phyloP scores from a whole-genome alignment of 2,797 vertebrate genomes.

The Enteromius afrohamiltoni region DNA sequence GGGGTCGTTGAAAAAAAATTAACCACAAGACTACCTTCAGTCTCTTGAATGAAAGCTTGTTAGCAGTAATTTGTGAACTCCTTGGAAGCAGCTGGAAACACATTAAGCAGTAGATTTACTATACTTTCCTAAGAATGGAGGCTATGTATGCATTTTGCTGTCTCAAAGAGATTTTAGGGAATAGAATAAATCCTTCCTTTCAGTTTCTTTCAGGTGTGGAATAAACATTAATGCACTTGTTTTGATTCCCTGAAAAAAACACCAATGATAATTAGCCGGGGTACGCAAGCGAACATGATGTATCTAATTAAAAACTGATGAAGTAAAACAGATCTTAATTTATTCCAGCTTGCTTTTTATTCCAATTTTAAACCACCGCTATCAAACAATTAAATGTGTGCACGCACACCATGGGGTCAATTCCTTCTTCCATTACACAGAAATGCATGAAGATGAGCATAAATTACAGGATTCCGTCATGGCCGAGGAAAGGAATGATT shows the following conservation, averaged over 20 bases:
- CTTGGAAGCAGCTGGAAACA: background rate
- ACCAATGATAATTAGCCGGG: slow-evolving; percentile 40
- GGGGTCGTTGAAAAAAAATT: slow-evolving; percentile 23
- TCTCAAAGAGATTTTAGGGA: background rate
- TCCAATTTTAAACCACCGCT: slow-evolving; percentile 30
- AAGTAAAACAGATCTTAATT: slow-evolving; percentile 56
- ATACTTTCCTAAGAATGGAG: background rate
- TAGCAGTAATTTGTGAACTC: slow-evolving; percentile 18
- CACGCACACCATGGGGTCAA: slow-evolving; percentile 21
- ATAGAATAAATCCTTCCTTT: background rate
- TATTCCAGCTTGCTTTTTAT: slow-evolving; percentile 52
- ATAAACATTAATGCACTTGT: slow-evolving; percentile 36
- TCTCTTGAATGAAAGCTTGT: slow-evolving; percentile 21
- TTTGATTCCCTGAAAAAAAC: slow-evolving; percentile 31
- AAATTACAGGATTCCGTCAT: slow-evolving; percentile 6
- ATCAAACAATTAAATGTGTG: slow-evolving; percentile 45
- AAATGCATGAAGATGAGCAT: slow-evolving; percentile 15
- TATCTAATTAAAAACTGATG: slow-evolving; percentile 63
- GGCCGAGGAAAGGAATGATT: slow-evolving; percentile 33
- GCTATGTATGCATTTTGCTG: background rate
- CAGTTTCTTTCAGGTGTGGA: slow-evolving; percentile 4
- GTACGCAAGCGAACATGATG: slow-evolving; percentile 66
- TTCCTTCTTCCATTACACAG: slow-evolving; percentile 15
- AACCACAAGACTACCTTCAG: slow-evolving; percentile 11
- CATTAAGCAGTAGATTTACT: background rate